Conservation (phyloP, 2,113 vertebrate species). For the Odobenus rosmarus region DNA sequence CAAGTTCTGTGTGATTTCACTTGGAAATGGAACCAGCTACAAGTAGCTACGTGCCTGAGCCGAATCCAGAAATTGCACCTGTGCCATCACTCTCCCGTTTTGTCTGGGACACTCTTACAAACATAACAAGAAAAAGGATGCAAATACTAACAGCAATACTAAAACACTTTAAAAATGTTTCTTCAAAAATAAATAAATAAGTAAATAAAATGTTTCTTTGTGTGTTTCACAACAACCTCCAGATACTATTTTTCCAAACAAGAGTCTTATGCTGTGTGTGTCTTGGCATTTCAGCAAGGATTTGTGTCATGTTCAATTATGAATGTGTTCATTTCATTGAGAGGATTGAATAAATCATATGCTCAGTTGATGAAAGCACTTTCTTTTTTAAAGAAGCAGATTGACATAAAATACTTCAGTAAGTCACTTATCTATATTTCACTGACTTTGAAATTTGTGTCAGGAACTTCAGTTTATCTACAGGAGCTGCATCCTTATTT, state of each 20-base stretch:
- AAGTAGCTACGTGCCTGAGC: not conserved
- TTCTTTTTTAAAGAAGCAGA: slow-evolving; percentile 39
- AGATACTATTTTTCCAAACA: not conserved
- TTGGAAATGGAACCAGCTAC: not conserved
- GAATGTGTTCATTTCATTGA: slow-evolving; percentile 61
- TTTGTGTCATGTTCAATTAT: slow-evolving; percentile 31
- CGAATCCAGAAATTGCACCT: not conserved
- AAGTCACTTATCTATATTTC: slow-evolving; percentile 46
- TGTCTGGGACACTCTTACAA: not conserved
- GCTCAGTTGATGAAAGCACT: slow-evolving; percentile 21
- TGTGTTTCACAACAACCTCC: slow-evolving; percentile 7
- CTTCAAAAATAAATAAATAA: not conserved
- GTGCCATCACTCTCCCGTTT: not conserved
- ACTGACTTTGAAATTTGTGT: slow-evolving; percentile 49
- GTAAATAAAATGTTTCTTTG: not conserved
- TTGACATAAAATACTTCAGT: slow-evolving; percentile 24
- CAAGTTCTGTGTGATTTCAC: not conserved
- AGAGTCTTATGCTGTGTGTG: not conserved
- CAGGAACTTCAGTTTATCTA: not conserved
- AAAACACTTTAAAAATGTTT: not conserved
- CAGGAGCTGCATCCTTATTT: not conserved
- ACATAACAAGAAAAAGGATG: not conserved
- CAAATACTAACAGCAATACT: not conserved
- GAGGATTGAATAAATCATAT: slow-evolving; percentile 49
- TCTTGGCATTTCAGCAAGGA: not conserved